Evolutionary conservation across 2,113 vertebrate species (phyloP).

Genomic region (Onychostoma macrolepis): DNA sequence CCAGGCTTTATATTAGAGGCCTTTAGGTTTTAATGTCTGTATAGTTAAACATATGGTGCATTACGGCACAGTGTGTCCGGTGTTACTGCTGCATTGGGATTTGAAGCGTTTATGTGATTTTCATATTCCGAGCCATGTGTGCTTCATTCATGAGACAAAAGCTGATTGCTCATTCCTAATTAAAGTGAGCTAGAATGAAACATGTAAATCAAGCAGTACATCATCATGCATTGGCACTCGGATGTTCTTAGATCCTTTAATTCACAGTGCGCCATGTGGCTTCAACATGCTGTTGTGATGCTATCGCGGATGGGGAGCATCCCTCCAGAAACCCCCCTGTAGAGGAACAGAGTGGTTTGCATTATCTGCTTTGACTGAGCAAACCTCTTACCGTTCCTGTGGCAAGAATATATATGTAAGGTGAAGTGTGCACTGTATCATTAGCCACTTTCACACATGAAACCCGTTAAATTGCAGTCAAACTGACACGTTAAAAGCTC

Average conservation of each 20-base stretch:
- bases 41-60: constrained; percentile 56
- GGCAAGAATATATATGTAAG: not conserved
- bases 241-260: constrained; percentile 43
- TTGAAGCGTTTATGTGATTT: constrained; percentile 46
- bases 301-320: constrained; percentile 26
- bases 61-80: constrained; percentile 52
- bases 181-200: constrained; percentile 39
- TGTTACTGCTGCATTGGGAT: constrained; percentile 54
- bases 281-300: constrained; percentile 49
- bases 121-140: constrained; percentile 42
- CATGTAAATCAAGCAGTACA: constrained; percentile 45
- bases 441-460: not conserved
- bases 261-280: constrained; percentile 30
- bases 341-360: constrained; percentile 32
- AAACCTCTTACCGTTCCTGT: not conserved
- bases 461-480: constrained; percentile 7
- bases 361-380: constrained; percentile 1
- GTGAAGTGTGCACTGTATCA: not conserved
- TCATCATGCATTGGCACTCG: constrained; percentile 34
- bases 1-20: constrained; percentile 37
- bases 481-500: not conserved
- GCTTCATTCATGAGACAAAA: constrained; percentile 38
- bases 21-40: constrained; percentile 49
- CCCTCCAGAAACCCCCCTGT: constrained; percentile 43
- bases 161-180: constrained; percentile 56